Conservation (phyloP, 2,888 invertebrate genomes). For the Sussaba pulchella region DNA sequence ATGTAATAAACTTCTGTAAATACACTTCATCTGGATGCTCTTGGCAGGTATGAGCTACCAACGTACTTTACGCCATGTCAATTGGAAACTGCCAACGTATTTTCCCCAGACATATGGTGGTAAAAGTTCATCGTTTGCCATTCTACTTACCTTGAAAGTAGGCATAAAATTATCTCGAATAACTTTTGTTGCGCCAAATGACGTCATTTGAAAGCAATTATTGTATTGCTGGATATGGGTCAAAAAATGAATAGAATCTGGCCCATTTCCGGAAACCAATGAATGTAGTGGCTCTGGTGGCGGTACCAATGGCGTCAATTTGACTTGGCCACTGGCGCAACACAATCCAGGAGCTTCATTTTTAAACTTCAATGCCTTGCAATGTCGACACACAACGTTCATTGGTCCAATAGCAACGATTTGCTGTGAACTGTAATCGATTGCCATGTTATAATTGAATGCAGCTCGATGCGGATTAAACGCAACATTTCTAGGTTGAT, state of each 20-base stretch:
- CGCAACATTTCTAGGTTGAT: constrained; percentile 41
- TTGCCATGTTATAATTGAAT: constrained; percentile 68
- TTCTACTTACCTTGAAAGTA: constrained; percentile 24
- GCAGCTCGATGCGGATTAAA: constrained; percentile 53
- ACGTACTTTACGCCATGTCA: too few species aligned
- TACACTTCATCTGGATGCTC: neutral
- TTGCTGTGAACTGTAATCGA: constrained; percentile 74
- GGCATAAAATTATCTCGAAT: constrained; percentile 36
- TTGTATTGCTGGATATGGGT: constrained; percentile 66
- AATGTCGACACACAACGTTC: constrained; percentile 77
- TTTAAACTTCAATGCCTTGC: constrained; percentile 78
- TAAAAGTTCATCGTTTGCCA: too few species aligned
- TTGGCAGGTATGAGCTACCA: too few species aligned
- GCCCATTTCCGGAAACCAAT: constrained; percentile 28
- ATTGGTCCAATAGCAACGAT: constrained; percentile 76
- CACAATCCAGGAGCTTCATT: constrained; percentile 65
- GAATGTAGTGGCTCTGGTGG: constrained; percentile 79
- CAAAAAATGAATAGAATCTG: constrained; percentile 64
- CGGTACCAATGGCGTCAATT: constrained; percentile 71
- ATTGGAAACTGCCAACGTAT: constrained; percentile 9
- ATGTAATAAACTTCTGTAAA: neutral
- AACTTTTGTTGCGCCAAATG: constrained; percentile 58
- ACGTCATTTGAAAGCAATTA: constrained; percentile 71
- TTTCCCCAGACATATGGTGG: neutral
- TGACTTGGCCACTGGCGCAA: neutral